Base-by-base conservation (phyloP, 2,113 vertebrate species). In the Amphiprion percula region DNA sequence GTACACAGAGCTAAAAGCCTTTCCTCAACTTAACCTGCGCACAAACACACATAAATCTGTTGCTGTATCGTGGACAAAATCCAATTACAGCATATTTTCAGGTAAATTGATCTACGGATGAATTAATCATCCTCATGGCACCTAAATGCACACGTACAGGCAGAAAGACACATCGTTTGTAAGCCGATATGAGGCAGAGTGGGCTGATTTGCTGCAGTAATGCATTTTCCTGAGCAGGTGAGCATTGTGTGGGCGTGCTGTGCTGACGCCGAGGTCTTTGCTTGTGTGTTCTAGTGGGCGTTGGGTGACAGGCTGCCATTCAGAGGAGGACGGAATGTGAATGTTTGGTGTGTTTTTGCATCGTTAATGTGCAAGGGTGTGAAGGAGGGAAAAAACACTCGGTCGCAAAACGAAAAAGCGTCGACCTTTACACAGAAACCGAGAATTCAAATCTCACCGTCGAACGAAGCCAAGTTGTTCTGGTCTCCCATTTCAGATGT, bases 401-500 rank as follows among this genome's bases (percentile, higher is more conserved):
- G 6, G 12, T 0, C 0, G 5, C 53, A 73, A 26, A 58, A 30
- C 37, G 5, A 21, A 74, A 74, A 69, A 58, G 54, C 2, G 39
- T 11, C 74, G 60, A 79, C 59, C 64, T 82, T 68, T 52, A 30
- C 15, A 10, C 4, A 47, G 12, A 58, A n/a, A 49, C 6, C 12
- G 61, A 55, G 23, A 10, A 39, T 12, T 50, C 24, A n/a, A 19
- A 23, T 60, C 83, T 95, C 93, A 99, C 97, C 97, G 0, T 98
- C 88, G 41, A 99, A 98, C 4, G 52, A 88, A 52, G 97, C 96
- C 65, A 99, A 95, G 77, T 94, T 95, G 85, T 95, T 91, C 39
- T 94, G 94, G 89, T 97, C 95, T 7, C 94, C 96, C 44, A 98
- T 78, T 76, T 97, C 96, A 0, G 95, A 96, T 7, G 97, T 98